Base-by-base conservation (phyloP, 2,797 vertebrate genomes). In the Enteromius unitaeniatus region DNA sequence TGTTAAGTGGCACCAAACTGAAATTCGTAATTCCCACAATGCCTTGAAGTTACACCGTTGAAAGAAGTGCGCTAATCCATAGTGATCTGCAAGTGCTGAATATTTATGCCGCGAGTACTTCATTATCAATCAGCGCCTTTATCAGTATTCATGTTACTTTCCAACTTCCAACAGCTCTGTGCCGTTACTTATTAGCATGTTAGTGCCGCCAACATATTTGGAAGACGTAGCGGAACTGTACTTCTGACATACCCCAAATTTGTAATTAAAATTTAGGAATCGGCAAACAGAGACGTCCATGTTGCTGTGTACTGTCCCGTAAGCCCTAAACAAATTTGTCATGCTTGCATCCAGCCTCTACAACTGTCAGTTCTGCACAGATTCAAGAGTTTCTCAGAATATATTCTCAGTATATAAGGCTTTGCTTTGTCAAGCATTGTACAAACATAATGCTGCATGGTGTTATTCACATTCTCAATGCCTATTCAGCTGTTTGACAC, bases 401-500 rank as follows among this genome's bases (percentile, higher is more conserved):
- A 17, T 73, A 42, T 31, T 72, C 37, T 58, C 11, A 23, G 53
- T 62, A 64, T 72, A 2, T 62, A n/a, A 47, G 26, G 34, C 60
- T 67, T 65, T 65, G 58, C 58, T 40, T 42, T 55, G 47, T 76
- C 34, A 31, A 37, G 15, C 37, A 58, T 42, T 49, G 26, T 81
- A 75, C 70, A 75, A 82, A 82, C 74, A 62, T 67, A 47, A 65
- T 65, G 31, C 26, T 37, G 31, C 26, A 67, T 19, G 7, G 37
- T 1, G 62, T 37, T 31, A 51, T 79, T 79, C 28, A 37, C 64
- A 67, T 51, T 68, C 78, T 79, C 64, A 40, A 13, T 51, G 78
- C 47, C 78, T 68, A 67, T 79, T 79, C 62, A 68, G 64, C 47
- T 68, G 28, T 79, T 78, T 64, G 75, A 78, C 23, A 53, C 64